phyloP scores from a whole-genome alignment of 2,888 invertebrate species.

The Drosophila rubida region DNA sequence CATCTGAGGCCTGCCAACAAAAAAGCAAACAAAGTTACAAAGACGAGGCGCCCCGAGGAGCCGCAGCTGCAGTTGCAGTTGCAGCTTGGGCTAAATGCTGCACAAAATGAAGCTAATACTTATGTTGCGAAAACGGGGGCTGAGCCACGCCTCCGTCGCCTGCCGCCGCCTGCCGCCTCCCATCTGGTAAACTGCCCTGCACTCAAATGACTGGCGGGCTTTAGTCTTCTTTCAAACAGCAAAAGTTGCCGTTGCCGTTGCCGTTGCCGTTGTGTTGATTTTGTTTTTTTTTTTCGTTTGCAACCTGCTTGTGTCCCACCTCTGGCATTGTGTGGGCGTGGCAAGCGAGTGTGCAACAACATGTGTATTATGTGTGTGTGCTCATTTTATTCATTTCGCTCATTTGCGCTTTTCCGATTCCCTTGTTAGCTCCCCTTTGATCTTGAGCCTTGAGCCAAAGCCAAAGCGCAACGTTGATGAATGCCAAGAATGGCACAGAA shows the following conservation, averaged over 20 bases:
- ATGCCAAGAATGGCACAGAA: neutral
- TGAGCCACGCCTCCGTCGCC: slow-evolving; percentile 27
- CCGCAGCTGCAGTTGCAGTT: neutral
- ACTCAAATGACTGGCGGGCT: slow-evolving; percentile 63
- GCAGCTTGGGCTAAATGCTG: slow-evolving; percentile 58
- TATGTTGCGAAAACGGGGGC: slow-evolving; percentile 73
- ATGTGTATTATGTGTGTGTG: slow-evolving; percentile 33
- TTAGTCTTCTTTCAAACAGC: slow-evolving; percentile 48
- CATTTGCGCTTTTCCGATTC: slow-evolving; percentile 52
- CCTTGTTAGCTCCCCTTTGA: slow-evolving; percentile 14
- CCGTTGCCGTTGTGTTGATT: slow-evolving; percentile 32
- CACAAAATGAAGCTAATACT: slow-evolving; percentile 79
- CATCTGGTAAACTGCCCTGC: neutral
- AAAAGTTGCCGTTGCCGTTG: slow-evolving; percentile 47
- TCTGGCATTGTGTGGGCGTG: slow-evolving; percentile 66
- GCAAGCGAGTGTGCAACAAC: slow-evolving; percentile 41
- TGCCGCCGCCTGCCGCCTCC: neutral
- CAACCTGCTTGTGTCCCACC: slow-evolving; percentile 7
- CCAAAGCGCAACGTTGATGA: neutral
- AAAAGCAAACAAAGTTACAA: slow-evolving; percentile 76
- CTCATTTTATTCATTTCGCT: slow-evolving; percentile 54
- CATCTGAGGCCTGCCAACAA: slow-evolving; percentile 76
- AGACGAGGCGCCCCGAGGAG: slow-evolving; percentile 34
- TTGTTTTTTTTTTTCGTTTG: neutral
- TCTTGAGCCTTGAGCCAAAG: slow-evolving; percentile 13